Base-by-base conservation (phyloP, 2,113 vertebrate genomes). In the Bucco capensis region DNA sequence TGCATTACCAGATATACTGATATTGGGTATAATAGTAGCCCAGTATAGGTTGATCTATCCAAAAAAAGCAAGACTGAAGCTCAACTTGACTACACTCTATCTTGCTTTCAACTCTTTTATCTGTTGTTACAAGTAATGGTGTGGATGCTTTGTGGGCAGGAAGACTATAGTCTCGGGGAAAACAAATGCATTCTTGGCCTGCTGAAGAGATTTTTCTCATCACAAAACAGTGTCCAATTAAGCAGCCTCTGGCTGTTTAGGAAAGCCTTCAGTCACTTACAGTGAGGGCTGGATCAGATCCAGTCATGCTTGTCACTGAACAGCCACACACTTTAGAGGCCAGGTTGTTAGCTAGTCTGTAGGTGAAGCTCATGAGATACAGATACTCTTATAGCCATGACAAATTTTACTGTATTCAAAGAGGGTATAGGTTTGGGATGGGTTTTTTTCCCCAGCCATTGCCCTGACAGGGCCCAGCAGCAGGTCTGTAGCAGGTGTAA, bases 401-500 rank as follows among this genome's bases (percentile, higher is more conserved):
- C 22, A 46, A 19, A 25, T 13, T 8, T 22, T 54, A 25, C 57
- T 51, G 33, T 28, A 54, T 70, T 44, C 57, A 16, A 21, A 82
- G 40, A 33, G 12, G 6, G 9, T 51, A 27, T n/a, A 44, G 50
- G 38, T 72, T 46, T 83, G 49, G 31, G 31, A 9, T n/a, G 44
- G 19, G 5, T 50, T 75, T n/a, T n/a, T n/a, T 86, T 56, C 83
- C 64, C 79, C 92, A 54, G 61, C 24, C n/a, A n/a, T 14, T 85
- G 80, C 64, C 86, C 46, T 89, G 62, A 75, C 58, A 57, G 58
- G 35, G 38, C 74, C 57, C 89, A 57, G n/a, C 49, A 71, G 73
- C 92, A 89, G 86, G 49, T 92, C 40, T 83, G 65, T 24, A 80
- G 82, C 85, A 96, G 91, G 88, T 92, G 91, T 83, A 93, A 37